Evolutionary conservation across 2,797 vertebrate species (phyloP).

Genomic region (Acipenser oxyrinchus): DNA sequence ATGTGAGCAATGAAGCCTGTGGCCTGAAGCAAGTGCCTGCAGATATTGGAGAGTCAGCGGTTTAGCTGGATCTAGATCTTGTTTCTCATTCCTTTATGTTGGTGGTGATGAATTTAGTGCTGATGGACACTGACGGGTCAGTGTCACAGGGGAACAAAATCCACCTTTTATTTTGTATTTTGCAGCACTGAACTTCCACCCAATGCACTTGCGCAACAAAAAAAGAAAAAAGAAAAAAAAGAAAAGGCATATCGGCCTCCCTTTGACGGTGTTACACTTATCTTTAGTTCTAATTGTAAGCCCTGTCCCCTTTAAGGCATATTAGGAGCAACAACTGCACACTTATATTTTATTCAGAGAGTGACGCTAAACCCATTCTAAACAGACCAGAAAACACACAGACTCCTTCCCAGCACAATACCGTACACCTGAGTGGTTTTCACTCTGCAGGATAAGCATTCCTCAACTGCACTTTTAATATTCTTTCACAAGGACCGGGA

Average conservation of each 20-base stretch:
- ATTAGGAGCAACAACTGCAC: background rate
- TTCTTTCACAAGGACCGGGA: too few species aligned
- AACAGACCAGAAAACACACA: background rate
- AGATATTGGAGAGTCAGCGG: background rate
- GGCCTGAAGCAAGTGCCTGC: background rate
- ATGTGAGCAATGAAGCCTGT: background rate
- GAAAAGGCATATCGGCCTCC: background rate
- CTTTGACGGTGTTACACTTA: background rate
- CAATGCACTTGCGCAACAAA: too few species aligned
- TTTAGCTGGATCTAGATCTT: background rate
- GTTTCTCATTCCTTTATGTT: constrained; percentile 6
- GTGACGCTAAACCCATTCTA: background rate
- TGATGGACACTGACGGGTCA: constrained; percentile 21
- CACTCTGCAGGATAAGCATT: too few species aligned
- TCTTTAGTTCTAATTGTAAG: background rate
- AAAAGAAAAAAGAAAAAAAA: too few species aligned
- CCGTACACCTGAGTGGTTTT: too few species aligned
- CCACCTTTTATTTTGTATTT: constrained; percentile 6
- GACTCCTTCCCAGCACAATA: background rate
- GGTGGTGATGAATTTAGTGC: constrained; percentile 15
- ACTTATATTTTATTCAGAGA: background rate
- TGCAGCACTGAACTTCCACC: background rate
- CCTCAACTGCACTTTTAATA: too few species aligned
- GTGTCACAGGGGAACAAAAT: constrained; percentile 9
- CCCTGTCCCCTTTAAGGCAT: background rate